These are phyloP conservation scores for Dasysyrphus tricinctus DNA, from an alignment of 2,888 invertebrate species.

Conservation along the genomic window DNA sequence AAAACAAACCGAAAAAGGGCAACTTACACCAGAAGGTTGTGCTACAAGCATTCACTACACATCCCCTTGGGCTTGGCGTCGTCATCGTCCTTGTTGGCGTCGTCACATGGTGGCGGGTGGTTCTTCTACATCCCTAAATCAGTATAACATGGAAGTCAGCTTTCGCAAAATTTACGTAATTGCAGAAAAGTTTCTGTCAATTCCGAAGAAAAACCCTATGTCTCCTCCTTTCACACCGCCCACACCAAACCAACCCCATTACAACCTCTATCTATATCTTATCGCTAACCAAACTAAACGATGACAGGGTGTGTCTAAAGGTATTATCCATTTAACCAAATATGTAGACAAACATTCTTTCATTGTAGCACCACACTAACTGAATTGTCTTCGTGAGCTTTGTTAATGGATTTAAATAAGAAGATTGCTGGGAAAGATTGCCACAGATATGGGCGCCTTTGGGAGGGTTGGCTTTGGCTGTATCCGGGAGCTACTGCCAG, in stretches of 20 bases:
- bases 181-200: constrained; percentile 65
- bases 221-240: constrained; percentile 2
- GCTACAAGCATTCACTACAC: neutral
- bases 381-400: constrained; percentile 61
- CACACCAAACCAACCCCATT: constrained; percentile 25
- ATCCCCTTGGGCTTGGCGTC: neutral
- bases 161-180: constrained; percentile 60
- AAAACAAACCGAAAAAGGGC: constrained; percentile 49
- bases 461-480: neutral
- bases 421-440: constrained; percentile 59
- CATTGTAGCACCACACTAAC: constrained; percentile 66
- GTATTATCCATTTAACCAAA: constrained; percentile 72
- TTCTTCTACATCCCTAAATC: constrained; percentile 1
- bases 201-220: constrained; percentile 29
- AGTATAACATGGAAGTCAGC: constrained; percentile 24
- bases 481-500: constrained; percentile 21
- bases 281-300: constrained; percentile 62
- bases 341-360: constrained; percentile 70
- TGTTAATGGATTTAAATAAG: constrained; percentile 73
- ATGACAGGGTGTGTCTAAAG: constrained; percentile 69
- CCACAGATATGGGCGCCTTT: constrained; percentile 24
- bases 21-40: constrained; percentile 66
- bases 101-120: neutral
- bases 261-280: constrained; percentile 57
- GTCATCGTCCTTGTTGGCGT: neutral